These are phyloP conservation scores for Cherax quadricarinatus DNA, from an alignment of 1,140 invertebrate genomes.

Conservation along the genomic window DNA sequence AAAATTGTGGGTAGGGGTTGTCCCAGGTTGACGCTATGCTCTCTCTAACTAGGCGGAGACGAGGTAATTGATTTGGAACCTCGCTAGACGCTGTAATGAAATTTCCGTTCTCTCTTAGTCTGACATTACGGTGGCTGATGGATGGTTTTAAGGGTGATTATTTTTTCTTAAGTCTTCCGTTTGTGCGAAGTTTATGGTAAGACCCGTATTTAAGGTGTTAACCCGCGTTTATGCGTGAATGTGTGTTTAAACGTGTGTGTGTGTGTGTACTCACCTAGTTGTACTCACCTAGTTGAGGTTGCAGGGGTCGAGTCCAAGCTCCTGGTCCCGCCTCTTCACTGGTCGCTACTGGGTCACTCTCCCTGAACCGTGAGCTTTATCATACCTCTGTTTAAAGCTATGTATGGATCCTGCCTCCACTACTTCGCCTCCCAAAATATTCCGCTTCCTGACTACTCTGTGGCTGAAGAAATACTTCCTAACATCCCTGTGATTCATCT, in stretches of 20 bases:
- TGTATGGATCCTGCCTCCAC: too few species aligned
- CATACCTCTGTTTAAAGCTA: too few species aligned
- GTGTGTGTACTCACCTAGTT: too few species aligned
- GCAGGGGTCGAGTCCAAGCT: too few species aligned
- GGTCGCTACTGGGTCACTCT: too few species aligned
- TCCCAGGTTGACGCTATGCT: background rate
- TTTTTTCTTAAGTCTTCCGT: background rate
- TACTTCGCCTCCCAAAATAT: too few species aligned
- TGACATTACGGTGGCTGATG: background rate
- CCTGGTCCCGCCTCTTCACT: too few species aligned
- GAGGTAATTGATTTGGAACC: background rate
- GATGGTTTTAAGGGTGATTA: background rate
- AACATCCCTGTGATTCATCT: too few species aligned
- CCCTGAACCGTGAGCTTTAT: too few species aligned
- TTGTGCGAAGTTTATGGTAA: background rate
- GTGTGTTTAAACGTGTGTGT: background rate
- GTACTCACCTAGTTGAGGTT: too few species aligned
- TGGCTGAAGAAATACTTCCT: too few species aligned
- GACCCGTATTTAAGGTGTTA: background rate
- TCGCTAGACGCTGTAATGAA: background rate
- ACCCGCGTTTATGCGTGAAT: background rate
- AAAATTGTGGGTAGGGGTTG: slow-evolving; percentile 3
- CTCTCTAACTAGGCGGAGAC: background rate
- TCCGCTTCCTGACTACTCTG: too few species aligned
- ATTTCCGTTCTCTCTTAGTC: background rate